phyloP scores from a whole-genome alignment of 2,797 vertebrate genomes.

The Melanotaenia nigrans region DNA sequence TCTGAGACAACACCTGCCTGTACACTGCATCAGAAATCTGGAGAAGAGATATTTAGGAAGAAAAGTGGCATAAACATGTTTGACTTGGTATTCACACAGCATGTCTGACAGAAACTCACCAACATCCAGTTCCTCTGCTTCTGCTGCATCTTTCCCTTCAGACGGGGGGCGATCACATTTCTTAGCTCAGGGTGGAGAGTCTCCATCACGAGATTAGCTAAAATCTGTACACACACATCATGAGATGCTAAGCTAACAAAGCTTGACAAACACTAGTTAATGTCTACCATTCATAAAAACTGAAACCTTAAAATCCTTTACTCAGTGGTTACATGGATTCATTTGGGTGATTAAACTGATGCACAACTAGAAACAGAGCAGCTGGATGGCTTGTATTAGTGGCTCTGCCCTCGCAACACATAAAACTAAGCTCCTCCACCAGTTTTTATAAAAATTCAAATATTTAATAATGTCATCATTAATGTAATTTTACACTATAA shows the following conservation, averaged over 20 bases:
- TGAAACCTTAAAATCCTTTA: constrained; percentile 44
- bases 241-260: background rate
- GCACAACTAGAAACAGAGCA: constrained; percentile 36
- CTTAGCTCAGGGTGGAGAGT: constrained; percentile 89
- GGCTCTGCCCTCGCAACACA: constrained; percentile 20
- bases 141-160: constrained; percentile 93
- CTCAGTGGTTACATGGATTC: constrained; percentile 36
- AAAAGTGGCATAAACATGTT: background rate
- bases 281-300: constrained; percentile 39
- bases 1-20: constrained; percentile 88
- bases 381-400: constrained; percentile 42
- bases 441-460: constrained; percentile 48
- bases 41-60: background rate
- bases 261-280: too few relatives aligned
- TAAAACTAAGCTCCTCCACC: constrained; percentile 5
- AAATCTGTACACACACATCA: constrained; percentile 82
- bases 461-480: constrained; percentile 1
- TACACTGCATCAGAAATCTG: constrained; percentile 94
- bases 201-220: constrained; percentile 97
- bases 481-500: too few relatives aligned
- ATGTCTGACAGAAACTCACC: constrained; percentile 78
- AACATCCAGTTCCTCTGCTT: constrained; percentile 92
- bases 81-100: background rate
- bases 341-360: constrained; percentile 27
- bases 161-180: constrained; percentile 84